Evolutionary conservation across 2,797 vertebrate species (phyloP).

Genomic region (Sebastes itinus): DNA sequence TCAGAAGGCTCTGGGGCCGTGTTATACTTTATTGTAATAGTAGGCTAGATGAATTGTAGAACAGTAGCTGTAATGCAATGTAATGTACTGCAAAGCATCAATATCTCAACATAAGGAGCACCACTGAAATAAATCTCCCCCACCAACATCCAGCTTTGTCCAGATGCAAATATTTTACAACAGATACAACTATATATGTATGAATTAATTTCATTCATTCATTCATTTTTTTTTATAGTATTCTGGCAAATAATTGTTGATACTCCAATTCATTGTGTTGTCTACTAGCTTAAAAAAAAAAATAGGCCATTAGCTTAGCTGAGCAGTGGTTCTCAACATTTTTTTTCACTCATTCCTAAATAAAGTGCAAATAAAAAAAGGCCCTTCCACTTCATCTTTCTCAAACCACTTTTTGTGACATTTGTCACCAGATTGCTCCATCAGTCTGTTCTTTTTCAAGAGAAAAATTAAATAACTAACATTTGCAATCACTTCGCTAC

Average conservation of each 20-base stretch:
- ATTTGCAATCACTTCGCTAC: too few species aligned
- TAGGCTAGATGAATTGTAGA: not conserved
- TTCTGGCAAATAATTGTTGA: not conserved
- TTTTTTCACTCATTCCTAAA: too few species aligned
- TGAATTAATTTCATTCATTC: too few species aligned
- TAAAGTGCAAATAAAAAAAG: too few species aligned
- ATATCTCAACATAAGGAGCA: not conserved
- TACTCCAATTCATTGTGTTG: not conserved
- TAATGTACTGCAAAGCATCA: not conserved
- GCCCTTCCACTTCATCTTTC: too few species aligned
- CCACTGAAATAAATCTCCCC: not conserved
- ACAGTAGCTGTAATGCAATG: not conserved
- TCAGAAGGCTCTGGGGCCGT: not conserved
- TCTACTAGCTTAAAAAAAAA: not conserved
- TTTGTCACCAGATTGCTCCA: too few species aligned
- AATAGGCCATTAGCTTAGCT: not conserved
- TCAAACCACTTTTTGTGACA: too few species aligned
- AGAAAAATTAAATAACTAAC: too few species aligned
- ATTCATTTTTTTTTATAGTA: not conserved
- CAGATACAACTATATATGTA: not conserved
- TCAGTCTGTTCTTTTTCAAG: too few species aligned
- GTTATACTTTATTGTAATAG: conserved; percentile 11
- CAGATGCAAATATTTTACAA: not conserved
- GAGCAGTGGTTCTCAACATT: too few species aligned
- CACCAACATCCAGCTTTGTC: not conserved